Evolutionary conservation across 1,140 invertebrate species (phyloP).

Genomic region (Chrysoperla carnea): DNA sequence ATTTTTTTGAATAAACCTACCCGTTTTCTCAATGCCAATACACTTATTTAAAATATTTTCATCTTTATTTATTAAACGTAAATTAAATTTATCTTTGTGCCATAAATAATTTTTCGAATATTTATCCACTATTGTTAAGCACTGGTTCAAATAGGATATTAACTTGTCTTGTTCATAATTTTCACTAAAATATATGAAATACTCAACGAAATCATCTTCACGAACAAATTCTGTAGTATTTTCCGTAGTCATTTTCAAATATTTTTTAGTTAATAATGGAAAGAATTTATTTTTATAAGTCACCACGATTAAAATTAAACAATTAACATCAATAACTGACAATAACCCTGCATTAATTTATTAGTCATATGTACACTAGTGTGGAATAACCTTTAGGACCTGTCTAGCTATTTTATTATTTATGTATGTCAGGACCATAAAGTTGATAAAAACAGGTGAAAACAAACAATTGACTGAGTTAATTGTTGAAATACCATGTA

Average conservation of each 20-base stretch:
- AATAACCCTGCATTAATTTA: too few relatives aligned
- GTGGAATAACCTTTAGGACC: too few relatives aligned
- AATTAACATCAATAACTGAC: too few relatives aligned
- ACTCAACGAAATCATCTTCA: conserved; percentile 50
- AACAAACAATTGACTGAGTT: too few relatives aligned
- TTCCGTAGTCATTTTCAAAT: background rate
- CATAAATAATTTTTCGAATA: conserved; percentile 36
- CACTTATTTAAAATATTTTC: conserved; percentile 1
- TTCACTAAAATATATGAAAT: conserved; percentile 32
- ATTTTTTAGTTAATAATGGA: too few relatives aligned
- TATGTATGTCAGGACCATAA: too few relatives aligned
- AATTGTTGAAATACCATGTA: too few relatives aligned
- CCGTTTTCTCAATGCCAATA: background rate
- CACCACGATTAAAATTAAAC: too few relatives aligned
- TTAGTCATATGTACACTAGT: too few relatives aligned
- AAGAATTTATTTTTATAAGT: too few relatives aligned
- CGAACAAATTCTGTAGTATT: conserved; percentile 28
- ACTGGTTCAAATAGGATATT: conserved; percentile 20
- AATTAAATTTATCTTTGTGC: conserved; percentile 45
- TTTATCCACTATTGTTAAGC: conserved; percentile 23
- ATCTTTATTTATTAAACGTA: conserved; percentile 13
- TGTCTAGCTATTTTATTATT: too few relatives aligned
- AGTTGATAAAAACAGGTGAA: too few relatives aligned
- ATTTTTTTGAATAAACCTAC: conserved; percentile 14
- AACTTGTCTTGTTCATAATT: conserved; percentile 15